Conservation (phyloP, 2,888 invertebrate species). For the Xylocampa areola region DNA sequence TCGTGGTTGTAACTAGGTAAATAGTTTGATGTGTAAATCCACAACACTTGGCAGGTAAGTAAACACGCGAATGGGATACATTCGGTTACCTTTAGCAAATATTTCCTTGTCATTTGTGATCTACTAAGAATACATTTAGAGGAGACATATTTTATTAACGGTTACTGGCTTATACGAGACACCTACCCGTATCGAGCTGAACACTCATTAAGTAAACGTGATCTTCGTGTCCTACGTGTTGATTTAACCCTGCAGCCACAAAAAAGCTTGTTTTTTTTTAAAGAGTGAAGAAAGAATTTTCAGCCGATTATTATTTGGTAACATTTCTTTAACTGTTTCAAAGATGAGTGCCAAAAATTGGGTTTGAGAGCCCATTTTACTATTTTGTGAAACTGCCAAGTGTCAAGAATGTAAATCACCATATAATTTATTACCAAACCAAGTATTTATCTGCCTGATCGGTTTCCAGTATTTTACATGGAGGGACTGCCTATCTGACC, state of each 20-base stretch:
- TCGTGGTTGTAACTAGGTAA: background rate
- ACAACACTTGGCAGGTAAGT: constrained; percentile 1
- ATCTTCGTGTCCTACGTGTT: constrained; percentile 28
- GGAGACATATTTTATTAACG: constrained; percentile 41
- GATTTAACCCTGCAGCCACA: constrained; percentile 8
- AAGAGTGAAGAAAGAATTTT: no score
- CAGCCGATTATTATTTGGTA: background rate
- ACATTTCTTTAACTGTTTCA: background rate
- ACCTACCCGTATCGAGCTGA: constrained; percentile 34
- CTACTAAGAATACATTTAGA: constrained; percentile 18
- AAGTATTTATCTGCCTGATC: no score
- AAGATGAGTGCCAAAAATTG: no score
- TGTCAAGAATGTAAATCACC: no score
- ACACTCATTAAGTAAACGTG: constrained; percentile 31
- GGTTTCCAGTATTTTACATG: no score
- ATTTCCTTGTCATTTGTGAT: constrained; percentile 23
- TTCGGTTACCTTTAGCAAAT: constrained; percentile 20
- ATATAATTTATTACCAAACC: no score
- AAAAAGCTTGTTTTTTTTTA: constrained; percentile 5
- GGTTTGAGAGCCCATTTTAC: no score
- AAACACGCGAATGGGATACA: background rate
- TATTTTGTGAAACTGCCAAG: no score
- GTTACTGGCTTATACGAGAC: constrained; percentile 22
- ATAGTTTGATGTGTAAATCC: background rate
- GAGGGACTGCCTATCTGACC: no score